These are phyloP conservation scores for Eriosoma lanigerum DNA, from an alignment of 1,140 invertebrate species.

Conservation along the genomic window DNA sequence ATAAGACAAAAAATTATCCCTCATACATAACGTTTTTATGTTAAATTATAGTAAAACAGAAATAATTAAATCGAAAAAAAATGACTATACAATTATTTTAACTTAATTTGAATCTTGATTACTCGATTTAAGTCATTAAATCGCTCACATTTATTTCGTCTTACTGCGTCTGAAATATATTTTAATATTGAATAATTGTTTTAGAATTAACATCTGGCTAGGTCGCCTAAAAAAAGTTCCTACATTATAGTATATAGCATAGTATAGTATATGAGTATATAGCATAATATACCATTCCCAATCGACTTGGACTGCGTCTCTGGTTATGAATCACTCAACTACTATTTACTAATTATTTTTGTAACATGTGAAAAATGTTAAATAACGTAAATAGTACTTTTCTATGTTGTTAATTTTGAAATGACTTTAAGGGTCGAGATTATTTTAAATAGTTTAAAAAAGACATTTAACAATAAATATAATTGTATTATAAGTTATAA, in stretches of 20 bases:
- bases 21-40: no score
- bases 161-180: neutral
- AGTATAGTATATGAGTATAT: no score
- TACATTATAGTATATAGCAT: no score
- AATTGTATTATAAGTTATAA: slow-evolving; percentile 31
- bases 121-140: neutral
- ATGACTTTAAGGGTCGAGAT: neutral
- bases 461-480: neutral
- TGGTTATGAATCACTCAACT: neutral
- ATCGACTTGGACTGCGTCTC: neutral
- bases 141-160: neutral
- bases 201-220: neutral
- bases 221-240: neutral
- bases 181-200: neutral
- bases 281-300: neutral
- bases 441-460: neutral
- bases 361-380: slow-evolving; percentile 2
- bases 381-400: neutral
- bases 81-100: no score
- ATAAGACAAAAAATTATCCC: no score
- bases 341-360: neutral
- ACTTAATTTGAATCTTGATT: no score
- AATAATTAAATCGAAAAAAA: no score
- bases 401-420: slow-evolving; percentile 13
- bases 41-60: no score